Evolutionary conservation across 2,888 invertebrate species (phyloP).

Genomic region (Mantis religiosa): DNA sequence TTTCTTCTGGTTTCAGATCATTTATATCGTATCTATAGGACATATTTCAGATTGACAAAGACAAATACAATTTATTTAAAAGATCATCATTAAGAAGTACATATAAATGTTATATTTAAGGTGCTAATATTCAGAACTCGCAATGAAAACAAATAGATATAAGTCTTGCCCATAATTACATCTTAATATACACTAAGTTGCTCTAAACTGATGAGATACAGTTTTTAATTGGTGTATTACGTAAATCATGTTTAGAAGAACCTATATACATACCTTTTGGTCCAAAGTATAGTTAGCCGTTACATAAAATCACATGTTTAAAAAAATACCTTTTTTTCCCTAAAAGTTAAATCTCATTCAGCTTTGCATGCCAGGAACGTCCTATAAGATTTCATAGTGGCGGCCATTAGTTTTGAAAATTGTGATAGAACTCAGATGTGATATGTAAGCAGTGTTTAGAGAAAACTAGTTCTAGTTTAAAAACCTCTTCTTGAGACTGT

Average conservation of each 20-base stretch:
- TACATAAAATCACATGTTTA: slow-evolving; percentile 7
- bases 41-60: background rate
- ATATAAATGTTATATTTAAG: background rate
- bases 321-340: background rate
- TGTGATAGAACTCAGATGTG: background rate
- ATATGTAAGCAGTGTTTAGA: background rate
- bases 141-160: background rate
- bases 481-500: background rate
- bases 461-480: background rate
- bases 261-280: background rate
- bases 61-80: slow-evolving; percentile 3
- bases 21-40: background rate
- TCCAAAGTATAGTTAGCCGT: slow-evolving; percentile 6
- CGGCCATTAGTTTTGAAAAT: background rate
- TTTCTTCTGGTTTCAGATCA: slow-evolving; percentile 29
- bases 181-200: background rate
- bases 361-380: background rate
- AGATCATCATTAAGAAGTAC: background rate
- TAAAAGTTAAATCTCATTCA: background rate
- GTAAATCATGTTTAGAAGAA: background rate
- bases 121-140: background rate
- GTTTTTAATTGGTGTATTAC: too few relatives aligned
- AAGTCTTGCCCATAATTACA: background rate
- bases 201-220: too few relatives aligned
- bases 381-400: background rate